These are phyloP conservation scores for Arbacia lixula DNA, from an alignment of 53 echinoderm and acorn worm genomes.

Conservation along the genomic window DNA sequence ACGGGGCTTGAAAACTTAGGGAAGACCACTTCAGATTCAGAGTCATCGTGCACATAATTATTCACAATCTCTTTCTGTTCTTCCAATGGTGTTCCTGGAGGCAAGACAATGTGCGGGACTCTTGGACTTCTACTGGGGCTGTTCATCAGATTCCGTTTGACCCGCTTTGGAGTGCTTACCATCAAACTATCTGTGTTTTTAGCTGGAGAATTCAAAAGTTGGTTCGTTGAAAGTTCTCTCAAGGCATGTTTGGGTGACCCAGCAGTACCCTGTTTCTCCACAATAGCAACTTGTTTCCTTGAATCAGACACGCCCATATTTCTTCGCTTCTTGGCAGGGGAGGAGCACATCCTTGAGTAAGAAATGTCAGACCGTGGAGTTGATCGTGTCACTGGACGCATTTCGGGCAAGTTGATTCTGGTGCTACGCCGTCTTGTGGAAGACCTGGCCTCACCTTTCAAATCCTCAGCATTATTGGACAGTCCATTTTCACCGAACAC, in stretches of 20 bases:
- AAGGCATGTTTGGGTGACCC: slow-evolving; percentile 32
- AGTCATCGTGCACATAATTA: slow-evolving; percentile 87
- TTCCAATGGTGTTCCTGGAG: slow-evolving; percentile 79
- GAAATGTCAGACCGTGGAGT: neutral
- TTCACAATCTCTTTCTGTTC: slow-evolving; percentile 77
- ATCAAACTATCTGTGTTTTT: neutral
- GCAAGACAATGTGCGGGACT: slow-evolving; percentile 66
- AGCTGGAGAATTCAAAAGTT: slow-evolving; percentile 25
- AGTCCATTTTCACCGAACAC: slow-evolving; percentile 32
- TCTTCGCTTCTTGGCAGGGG: slow-evolving; percentile 21
- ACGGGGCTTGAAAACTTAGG: slow-evolving; percentile 93
- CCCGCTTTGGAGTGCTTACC: slow-evolving; percentile 74
- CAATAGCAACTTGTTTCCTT: neutral
- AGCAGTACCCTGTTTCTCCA: neutral
- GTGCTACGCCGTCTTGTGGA: slow-evolving; percentile 40
- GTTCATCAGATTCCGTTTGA: slow-evolving; percentile 27
- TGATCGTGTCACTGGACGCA: neutral
- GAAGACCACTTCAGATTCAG: slow-evolving; percentile 83
- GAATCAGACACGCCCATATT: slow-evolving; percentile 12
- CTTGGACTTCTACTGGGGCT: neutral
- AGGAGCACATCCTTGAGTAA: slow-evolving; percentile 34
- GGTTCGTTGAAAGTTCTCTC: slow-evolving; percentile 45
- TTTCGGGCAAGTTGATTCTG: neutral
- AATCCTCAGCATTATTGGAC: neutral
- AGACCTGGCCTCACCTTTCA: neutral